Evolutionary conservation across 2,888 invertebrate genomes (phyloP).

Genomic region (Strigamia crassipes): DNA sequence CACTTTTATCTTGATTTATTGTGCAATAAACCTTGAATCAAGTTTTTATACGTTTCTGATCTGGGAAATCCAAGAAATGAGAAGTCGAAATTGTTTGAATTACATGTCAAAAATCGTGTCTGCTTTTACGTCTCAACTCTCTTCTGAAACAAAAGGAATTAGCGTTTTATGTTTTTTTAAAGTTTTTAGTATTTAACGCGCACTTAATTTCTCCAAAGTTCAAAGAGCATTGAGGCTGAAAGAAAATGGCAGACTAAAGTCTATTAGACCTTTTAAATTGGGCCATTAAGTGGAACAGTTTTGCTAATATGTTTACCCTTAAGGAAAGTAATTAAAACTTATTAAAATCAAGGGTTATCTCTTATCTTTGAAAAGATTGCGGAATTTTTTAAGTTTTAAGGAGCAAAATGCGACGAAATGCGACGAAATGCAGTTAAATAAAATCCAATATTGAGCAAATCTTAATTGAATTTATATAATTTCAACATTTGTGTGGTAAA

Average conservation of each 20-base stretch:
- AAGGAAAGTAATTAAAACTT: no score
- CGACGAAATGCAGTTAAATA: no score
- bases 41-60: constrained; percentile 11
- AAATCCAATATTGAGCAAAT: no score
- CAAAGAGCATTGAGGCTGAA: constrained; percentile 6
- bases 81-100: not conserved
- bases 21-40: constrained; percentile 1
- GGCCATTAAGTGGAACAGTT: not conserved
- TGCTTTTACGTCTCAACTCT: not conserved
- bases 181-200: not conserved
- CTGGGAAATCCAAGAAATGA: constrained; percentile 1
- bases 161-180: not conserved
- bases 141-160: not conserved
- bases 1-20: not conserved
- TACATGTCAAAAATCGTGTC: not conserved
- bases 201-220: not conserved
- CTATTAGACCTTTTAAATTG: constrained; percentile 12
- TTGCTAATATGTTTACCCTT: not conserved
- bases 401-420: no score
- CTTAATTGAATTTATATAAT: no score
- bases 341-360: no score
- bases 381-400: no score
- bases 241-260: not conserved
- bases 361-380: no score
- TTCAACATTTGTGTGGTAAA: no score